A percentile compares a stretch with the other conserved stretches of the same genome.
Evolutionary conservation across 2,113 vertebrate species (phyloP).

Genomic region (Athene noctua): DNA sequence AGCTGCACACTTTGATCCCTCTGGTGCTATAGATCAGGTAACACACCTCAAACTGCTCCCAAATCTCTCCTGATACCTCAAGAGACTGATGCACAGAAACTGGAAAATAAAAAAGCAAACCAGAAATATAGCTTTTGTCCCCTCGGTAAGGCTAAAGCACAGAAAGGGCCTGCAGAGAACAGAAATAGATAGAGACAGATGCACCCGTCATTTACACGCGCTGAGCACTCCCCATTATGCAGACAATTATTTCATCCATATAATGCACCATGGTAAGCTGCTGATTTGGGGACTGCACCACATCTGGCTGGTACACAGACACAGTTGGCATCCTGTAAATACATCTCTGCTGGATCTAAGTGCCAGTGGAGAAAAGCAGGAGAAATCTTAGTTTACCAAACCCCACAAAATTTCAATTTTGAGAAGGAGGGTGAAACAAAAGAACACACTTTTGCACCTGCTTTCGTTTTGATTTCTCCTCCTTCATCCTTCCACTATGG

Average conservation of each 20-base stretch:
- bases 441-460: background rate
- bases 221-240: background rate
- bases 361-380: background rate
- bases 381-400: constrained; percentile 8
- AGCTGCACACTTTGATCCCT: background rate
- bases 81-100: background rate
- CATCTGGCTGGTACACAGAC: background rate
- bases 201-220: background rate
- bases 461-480: background rate
- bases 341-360: background rate
- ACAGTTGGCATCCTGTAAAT: background rate
- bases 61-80: background rate
- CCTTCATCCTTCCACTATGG: background rate
- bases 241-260: background rate
- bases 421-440: background rate
- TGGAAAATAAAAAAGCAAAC: background rate
- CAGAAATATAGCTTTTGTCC: background rate
- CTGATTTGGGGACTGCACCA: background rate
- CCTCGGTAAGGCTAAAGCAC: background rate
- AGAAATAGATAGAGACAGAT: background rate
- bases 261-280: background rate
- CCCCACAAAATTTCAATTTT: background rate
- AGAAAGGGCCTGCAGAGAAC: background rate
- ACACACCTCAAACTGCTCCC: background rate
- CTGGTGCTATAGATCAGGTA: background rate